These are phyloP conservation scores for Mus minutoides DNA, from an alignment of 2,797 vertebrate genomes.

Conservation along the genomic window DNA sequence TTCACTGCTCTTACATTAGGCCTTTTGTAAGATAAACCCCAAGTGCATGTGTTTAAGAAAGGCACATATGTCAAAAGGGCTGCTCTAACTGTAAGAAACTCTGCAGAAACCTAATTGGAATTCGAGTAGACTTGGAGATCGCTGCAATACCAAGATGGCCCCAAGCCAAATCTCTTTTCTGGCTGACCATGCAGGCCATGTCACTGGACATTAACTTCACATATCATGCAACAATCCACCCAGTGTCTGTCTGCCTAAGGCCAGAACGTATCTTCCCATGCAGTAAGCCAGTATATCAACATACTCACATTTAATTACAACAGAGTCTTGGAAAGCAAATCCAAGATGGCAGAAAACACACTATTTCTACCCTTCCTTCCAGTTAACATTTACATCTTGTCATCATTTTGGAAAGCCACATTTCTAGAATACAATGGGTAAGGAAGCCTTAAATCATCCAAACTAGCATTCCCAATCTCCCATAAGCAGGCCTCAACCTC, in stretches of 20 bases:
- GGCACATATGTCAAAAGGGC: constrained; percentile 50
- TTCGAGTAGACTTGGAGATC: constrained; percentile 8
- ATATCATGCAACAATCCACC: neutral
- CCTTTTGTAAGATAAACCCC: neutral
- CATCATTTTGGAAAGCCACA: constrained; percentile 41
- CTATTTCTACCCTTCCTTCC: constrained; percentile 16
- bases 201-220: constrained; percentile 81
- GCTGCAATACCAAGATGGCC: constrained; percentile 59
- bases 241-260: constrained; percentile 71
- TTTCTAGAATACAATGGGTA: neutral
- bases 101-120: constrained; percentile 55
- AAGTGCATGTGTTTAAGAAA: constrained; percentile 48
- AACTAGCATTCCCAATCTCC: neutral
- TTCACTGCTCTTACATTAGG: neutral
- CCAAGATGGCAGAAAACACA: neutral
- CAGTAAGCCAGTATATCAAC: neutral
- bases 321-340: constrained; percentile 50
- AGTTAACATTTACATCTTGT: constrained; percentile 39
- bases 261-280: constrained; percentile 24
- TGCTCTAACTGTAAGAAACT: constrained; percentile 58
- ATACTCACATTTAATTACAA: constrained; percentile 44
- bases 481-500: neutral
- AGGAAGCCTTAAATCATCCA: neutral
- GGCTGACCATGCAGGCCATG: constrained; percentile 80
- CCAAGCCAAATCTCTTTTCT: constrained; percentile 70